Evolutionary conservation across 2,113 vertebrate species (phyloP), one percentile per base, ranked within the genome.

Genomic region (Megaceryle maxima): DNA sequence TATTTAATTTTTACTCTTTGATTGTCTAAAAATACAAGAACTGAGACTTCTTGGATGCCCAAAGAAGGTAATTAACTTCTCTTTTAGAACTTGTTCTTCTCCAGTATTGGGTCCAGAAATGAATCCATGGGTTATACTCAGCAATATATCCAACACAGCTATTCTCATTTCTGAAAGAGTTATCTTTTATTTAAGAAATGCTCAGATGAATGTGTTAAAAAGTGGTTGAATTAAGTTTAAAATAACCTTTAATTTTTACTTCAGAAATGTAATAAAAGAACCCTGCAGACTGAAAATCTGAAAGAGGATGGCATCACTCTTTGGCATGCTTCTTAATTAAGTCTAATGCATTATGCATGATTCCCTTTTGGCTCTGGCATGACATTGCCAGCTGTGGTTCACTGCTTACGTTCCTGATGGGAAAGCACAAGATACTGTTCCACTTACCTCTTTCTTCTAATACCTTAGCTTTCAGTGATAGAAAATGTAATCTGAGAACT

Each of bases 311-410:
- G 83, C 92, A 95, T 84, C 73, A 78, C 64, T 92, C 33, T 68
- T 75, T 88, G 90, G 95, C 90, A 90, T 33, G 29, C 56, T 83
- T 87, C 73, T 93, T 81, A 81, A 81, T 68, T 66, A 81, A 84
- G 69, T 60, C 83, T 94, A 75, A 94, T 90, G 83, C 79, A 97
- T 94, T 86, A 96, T 95, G 72, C 73, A 93, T 78, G 35, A 90
- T 93, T 77, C 62, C 83, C 83, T 91, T 88, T 79, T 76, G 88
- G 95, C 79, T 92, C 68, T 87, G 80, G 50, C 66, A 88, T 56
- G 86, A 76, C 79, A 90, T 10, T 92, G 83, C 83, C 94, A 94
- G 95, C 90, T 95, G 96, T 92, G 62, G 83, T 77, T 95, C 57
- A 51, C 53, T 55, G 73, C 83, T 81, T 83, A 75, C 0, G 0